Base-by-base conservation (phyloP, 2,113 vertebrate genomes). In the Dicrurus megarhynchus region DNA sequence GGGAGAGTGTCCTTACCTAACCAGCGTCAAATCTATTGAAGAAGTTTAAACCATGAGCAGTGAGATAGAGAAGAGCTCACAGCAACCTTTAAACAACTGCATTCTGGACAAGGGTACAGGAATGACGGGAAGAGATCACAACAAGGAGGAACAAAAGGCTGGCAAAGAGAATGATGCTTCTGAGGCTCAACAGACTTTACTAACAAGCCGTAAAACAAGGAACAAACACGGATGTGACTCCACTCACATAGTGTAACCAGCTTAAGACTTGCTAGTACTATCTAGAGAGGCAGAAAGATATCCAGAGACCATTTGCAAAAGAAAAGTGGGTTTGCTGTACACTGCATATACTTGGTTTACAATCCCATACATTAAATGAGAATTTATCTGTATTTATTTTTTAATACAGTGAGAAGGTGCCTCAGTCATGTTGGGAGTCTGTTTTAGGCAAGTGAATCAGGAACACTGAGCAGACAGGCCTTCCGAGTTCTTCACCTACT, bases 401-500 rank as follows among this genome's bases (percentile, higher is more conserved):
- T 86, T 92, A 63, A 73, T 64, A 46, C 23, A 63, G 9, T 27
- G 7, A 28, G 2, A 15, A 70, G 8, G 26, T 30, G 10, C 30
- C 50, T 75, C 37, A 55, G 4, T 47, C 44, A 50, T 12, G 4
- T 0, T 71, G 16, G 20, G 32, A 88, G 39, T 33, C 73, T 61
- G 13, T 22, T 93, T 65, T 24, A 67, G 55, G 22, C 46, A 73
- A 64, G 6, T 17, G 42, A 71, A 67, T 17, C 10, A 32, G 27
- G 42, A 70, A 67, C 13, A 50, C n/a, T 16, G 39, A 75, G 47
- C 32, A 61, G n/a, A 53, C 8, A 55, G 52, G 10, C 23, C 23
- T 55, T 67, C 57, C 0, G 0, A 9, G 30, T 41, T 39, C 12
- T 68, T 30, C 8, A 64, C 6, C 49, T 33, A 28, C 24, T 18